Conservation (phyloP, 2,888 invertebrate species). For the Crossocerus cetratus region DNA sequence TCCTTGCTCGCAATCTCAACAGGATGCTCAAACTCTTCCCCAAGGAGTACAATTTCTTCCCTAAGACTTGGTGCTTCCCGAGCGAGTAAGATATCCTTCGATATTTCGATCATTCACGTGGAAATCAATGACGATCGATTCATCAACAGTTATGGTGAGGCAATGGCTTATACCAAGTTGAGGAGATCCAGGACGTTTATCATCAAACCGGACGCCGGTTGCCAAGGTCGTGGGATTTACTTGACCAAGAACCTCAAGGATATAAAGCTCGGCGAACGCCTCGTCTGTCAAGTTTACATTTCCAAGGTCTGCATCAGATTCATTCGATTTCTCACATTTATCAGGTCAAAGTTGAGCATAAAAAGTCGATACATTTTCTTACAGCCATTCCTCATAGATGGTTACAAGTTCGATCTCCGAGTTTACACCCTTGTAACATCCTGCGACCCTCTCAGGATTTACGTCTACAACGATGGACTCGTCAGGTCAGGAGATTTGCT, state of each 20-base stretch:
- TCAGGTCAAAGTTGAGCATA: background rate
- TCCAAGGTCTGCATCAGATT: conserved; percentile 78
- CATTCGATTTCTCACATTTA: too few species aligned
- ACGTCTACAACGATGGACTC: conserved; percentile 94
- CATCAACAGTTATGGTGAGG: conserved; percentile 87
- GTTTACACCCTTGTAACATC: conserved; percentile 93
- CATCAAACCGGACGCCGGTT: conserved; percentile 93
- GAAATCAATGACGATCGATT: too few species aligned
- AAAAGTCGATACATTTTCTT: conserved; percentile 42
- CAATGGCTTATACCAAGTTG: conserved; percentile 83
- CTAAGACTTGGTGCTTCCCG: conserved; percentile 95
- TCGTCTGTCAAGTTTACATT: conserved; percentile 91
- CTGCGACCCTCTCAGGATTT: conserved; percentile 92
- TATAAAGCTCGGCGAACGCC: conserved; percentile 87
- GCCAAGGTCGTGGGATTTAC: conserved; percentile 93
- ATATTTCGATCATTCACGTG: background rate
- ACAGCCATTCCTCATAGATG: conserved; percentile 91
- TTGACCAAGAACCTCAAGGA: conserved; percentile 90
- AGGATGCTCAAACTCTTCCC: conserved; percentile 93
- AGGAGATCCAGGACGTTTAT: conserved; percentile 89
- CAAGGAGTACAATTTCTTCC: conserved; percentile 93
- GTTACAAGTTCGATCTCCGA: conserved; percentile 94
- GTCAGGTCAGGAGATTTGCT: conserved; percentile 79
- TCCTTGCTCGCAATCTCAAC: conserved; percentile 92
- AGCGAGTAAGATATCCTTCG: conserved; percentile 83